A percentile compares a stretch with the other conserved stretches of the same genome.
phyloP scores from a whole-genome alignment of 2,797 vertebrate genomes.

The Dendrocincla fuliginosa region DNA sequence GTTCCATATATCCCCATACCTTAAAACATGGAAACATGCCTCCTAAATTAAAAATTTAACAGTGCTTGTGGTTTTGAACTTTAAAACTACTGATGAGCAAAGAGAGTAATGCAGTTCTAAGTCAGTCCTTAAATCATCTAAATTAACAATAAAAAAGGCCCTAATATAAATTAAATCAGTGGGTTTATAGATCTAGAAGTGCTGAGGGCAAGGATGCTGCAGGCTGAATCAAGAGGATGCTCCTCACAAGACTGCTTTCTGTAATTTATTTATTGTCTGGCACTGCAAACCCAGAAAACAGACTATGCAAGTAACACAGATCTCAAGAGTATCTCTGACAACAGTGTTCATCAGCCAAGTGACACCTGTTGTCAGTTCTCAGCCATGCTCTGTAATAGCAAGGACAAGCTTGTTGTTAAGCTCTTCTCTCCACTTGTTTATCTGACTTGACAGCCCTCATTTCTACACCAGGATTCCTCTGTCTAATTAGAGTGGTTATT shows the following conservation, averaged over 20 bases:
- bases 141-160: neutral
- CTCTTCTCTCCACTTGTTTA: slow-evolving; percentile 4
- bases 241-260: neutral
- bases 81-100: neutral
- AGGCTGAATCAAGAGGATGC: neutral
- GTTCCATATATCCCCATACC: neutral
- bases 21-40: neutral
- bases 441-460: neutral
- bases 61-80: neutral
- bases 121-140: neutral
- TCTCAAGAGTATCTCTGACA: neutral
- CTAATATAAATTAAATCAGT: neutral
- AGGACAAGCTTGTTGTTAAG: slow-evolving; percentile 11
- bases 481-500: slow-evolving; percentile 29
- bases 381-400: neutral
- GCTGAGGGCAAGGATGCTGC: neutral
- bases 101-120: neutral
- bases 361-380: neutral
- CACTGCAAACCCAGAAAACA: neutral
- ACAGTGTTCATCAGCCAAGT: neutral
- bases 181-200: neutral
- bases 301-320: neutral
- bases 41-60: neutral
- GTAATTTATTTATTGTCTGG: neutral
- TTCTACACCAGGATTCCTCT: slow-evolving; percentile 19